Evolutionary conservation across 1,140 invertebrate genomes (phyloP), one percentile per base, ranked within the genome.

Genomic region (Hyles vespertilio): DNA sequence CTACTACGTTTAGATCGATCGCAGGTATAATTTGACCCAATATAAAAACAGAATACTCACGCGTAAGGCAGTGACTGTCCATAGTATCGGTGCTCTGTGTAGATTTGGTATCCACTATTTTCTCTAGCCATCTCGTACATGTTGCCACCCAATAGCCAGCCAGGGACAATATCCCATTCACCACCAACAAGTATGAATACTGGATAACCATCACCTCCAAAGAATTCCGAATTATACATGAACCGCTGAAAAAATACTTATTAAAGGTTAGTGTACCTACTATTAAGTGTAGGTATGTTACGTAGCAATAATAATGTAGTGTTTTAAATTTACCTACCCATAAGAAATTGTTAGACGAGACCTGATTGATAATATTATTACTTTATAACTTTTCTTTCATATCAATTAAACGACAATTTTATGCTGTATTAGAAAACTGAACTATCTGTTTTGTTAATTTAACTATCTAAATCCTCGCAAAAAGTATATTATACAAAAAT

Each of bases 61-160:
- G 65, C 59, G 48, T 92, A 94, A 3, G 96, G 96, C 63, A 91
- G 90, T 73, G 94, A 95, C 65, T 93, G 70, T 40, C 96, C 96
- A 80, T 96, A 97, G 83, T 92, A 97, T 51, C 96, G 91, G 84
- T 97, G 96, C 74, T 97, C 96, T 1, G 96, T 91, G 61, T 93
- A 93, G 56, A 92, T 89, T 69, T 92, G 78, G 11, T 89, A 89
- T 4, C 94, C 96, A 46, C 91, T 91, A 70, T 94, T 91, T 48
- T 92, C 84, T 53, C 90, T 90, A 32, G 92, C 93, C 63, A 93
- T 86, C 32, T 91, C 86, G 63, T 82, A 91, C 90, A 93, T 92
- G 47, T 92, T 89, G 8, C 93, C 92, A 4, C 63, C 70, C 44
- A 70, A 60, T n/a, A 93, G 77, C 63, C 78, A 91, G 3, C 87